phyloP scores from a whole-genome alignment of 1,140 invertebrate species.

The Zaprionus kolodkinae region DNA sequence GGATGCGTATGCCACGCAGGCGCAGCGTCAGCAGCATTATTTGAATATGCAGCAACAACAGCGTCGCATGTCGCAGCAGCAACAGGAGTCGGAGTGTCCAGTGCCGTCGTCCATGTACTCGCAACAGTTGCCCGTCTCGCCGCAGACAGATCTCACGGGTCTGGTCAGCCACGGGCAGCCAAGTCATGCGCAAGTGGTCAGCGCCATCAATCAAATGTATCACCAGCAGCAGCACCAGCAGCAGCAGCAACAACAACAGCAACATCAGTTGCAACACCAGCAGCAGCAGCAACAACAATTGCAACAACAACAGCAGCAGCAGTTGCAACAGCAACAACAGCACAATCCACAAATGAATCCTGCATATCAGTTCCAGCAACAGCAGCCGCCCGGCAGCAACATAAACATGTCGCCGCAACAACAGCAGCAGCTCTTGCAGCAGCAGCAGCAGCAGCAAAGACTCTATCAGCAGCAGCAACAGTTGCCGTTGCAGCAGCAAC shows the following conservation, averaged over 20 bases:
- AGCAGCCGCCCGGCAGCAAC: constrained; percentile 58
- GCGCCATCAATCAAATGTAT: constrained; percentile 76
- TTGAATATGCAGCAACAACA: constrained; percentile 67
- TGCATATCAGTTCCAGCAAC: constrained; percentile 37
- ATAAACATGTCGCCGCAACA: constrained; percentile 39
- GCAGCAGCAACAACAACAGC: constrained; percentile 74
- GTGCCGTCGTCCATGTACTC: constrained; percentile 80
- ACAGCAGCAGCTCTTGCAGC: constrained; percentile 37
- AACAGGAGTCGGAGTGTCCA: constrained; percentile 68
- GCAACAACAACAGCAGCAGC: constrained; percentile 41
- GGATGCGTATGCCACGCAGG: constrained; percentile 74
- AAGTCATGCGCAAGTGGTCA: constrained; percentile 70
- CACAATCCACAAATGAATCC: constrained; percentile 37
- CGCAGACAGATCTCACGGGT: constrained; percentile 76
- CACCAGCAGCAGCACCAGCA: constrained; percentile 75
- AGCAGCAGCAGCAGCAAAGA: constrained; percentile 37
- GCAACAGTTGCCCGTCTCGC: constrained; percentile 77
- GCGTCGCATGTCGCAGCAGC: constrained; percentile 67
- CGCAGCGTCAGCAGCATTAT: constrained; percentile 76
- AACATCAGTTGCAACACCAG: constrained; percentile 79
- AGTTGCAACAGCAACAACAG: constrained; percentile 27
- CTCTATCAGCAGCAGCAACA: constrained; percentile 30
- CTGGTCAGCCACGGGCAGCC: constrained; percentile 72
- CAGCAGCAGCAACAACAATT: constrained; percentile 40
- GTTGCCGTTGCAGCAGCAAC: not conserved